phyloP scores from a whole-genome alignment of 2,797 vertebrate species.

The Cottoperca gobio region DNA sequence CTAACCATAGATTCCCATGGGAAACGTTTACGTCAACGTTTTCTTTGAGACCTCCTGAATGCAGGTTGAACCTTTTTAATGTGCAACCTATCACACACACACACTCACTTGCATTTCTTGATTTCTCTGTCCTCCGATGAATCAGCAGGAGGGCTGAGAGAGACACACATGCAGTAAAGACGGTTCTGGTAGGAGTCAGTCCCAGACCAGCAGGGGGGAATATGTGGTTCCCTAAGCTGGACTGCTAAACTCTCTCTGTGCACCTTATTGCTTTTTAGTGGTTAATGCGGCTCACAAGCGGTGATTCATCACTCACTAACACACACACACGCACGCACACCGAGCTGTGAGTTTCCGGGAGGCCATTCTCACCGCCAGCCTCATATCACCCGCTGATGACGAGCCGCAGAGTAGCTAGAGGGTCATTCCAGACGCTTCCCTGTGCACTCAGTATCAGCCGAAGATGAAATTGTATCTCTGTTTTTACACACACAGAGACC shows the following conservation, averaged over 20 bases:
- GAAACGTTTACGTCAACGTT: no score
- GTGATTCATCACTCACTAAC: constrained; percentile 60
- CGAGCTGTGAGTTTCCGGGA: constrained; percentile 47
- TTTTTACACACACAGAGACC: constrained; percentile 5
- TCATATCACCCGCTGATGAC: constrained; percentile 47
- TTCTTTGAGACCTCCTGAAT: not conserved
- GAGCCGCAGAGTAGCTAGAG: constrained; percentile 43
- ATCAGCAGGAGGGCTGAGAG: constrained; percentile 17
- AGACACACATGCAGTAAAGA: not conserved
- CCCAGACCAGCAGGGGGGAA: constrained; percentile 27
- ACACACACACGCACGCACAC: constrained; percentile 24
- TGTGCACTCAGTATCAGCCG: constrained; percentile 26
- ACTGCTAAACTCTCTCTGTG: constrained; percentile 42
- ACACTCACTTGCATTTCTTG: not conserved
- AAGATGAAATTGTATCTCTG: constrained; percentile 25
- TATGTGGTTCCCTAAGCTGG: constrained; percentile 31
- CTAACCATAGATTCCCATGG: not conserved
- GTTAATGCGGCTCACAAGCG: constrained; percentile 42
- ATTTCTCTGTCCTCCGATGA: not conserved
- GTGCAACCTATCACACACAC: constrained; percentile 2
- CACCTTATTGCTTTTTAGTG: constrained; percentile 59
- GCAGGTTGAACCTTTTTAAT: constrained; percentile 7
- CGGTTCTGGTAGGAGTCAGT: constrained; percentile 16
- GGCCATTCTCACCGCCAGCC: constrained; percentile 49
- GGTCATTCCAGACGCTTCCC: constrained; percentile 52